Conservation (phyloP, 2,113 vertebrate species). For the Arothron firmamentum region DNA sequence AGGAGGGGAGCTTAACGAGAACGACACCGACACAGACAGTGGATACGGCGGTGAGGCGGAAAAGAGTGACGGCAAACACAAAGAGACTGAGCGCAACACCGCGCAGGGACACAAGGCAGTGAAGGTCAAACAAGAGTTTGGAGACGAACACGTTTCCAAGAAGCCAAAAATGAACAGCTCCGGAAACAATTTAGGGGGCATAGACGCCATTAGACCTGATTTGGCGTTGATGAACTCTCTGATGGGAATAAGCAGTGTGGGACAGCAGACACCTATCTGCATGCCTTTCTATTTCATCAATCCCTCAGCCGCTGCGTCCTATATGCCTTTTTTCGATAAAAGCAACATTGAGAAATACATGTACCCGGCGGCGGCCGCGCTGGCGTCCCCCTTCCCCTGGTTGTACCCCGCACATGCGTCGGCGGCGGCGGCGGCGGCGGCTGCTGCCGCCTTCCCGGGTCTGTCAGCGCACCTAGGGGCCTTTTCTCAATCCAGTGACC, state of each 20-base stretch:
- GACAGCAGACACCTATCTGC: slow-evolving; percentile 86
- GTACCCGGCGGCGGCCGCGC: slow-evolving; percentile 77
- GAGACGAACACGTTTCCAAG: slow-evolving; percentile 78
- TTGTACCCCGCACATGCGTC: slow-evolving; percentile 79
- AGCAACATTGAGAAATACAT: slow-evolving; percentile 84
- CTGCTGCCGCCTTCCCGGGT: slow-evolving; percentile 79
- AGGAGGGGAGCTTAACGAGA: slow-evolving; percentile 82
- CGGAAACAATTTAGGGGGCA: slow-evolving; percentile 36
- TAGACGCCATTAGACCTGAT: slow-evolving; percentile 71
- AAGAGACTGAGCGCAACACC: slow-evolving; percentile 59
- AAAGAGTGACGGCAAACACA: slow-evolving; percentile 70
- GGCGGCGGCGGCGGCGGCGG: slow-evolving; percentile 65
- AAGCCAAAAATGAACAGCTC: slow-evolving; percentile 76
- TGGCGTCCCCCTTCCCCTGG: slow-evolving; percentile 80
- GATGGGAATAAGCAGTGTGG: slow-evolving; percentile 81
- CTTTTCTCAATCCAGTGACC: slow-evolving; percentile 52
- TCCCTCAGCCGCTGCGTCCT: slow-evolving; percentile 84
- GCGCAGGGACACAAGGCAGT: slow-evolving; percentile 57
- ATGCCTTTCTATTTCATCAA: slow-evolving; percentile 91
- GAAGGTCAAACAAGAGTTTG: slow-evolving; percentile 87
- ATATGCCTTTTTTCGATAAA: slow-evolving; percentile 89
- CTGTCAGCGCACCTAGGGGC: slow-evolving; percentile 64
- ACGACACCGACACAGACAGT: slow-evolving; percentile 95
- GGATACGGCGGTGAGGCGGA: slow-evolving; percentile 92
- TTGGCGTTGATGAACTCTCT: slow-evolving; percentile 83